These are phyloP conservation scores for Brenthis hecate DNA, from an alignment of 2,888 invertebrate species.

Conservation along the genomic window DNA sequence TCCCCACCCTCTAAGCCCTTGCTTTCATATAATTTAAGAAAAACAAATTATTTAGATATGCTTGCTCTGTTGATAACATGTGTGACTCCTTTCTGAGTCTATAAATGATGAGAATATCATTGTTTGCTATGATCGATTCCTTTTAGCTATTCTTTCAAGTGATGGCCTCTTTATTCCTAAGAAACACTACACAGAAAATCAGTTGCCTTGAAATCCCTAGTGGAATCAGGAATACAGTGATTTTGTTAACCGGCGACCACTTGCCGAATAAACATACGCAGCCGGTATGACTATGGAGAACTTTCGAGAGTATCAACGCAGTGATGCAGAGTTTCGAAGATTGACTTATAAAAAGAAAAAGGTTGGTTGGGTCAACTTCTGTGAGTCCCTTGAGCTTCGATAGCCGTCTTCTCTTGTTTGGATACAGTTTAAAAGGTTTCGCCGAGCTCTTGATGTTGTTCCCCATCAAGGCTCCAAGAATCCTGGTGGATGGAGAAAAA, in stretches of 20 bases:
- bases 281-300: constrained; percentile 21
- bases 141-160: not conserved
- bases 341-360: constrained; percentile 27
- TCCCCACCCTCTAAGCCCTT: not conserved
- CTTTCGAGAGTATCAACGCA: constrained; percentile 22
- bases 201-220: constrained; percentile 27
- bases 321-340: constrained; percentile 21
- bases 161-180: constrained; percentile 17
- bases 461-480: too few relatives aligned
- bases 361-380: constrained; percentile 30
- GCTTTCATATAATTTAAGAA: not conserved
- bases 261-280: constrained; percentile 20
- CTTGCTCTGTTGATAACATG: not conserved
- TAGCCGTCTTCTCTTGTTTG: constrained; percentile 18
- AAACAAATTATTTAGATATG: not conserved
- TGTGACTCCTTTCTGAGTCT: not conserved
- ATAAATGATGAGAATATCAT: not conserved
- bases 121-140: not conserved
- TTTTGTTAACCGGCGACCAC: constrained; percentile 4
- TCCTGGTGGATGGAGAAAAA: too few relatives aligned
- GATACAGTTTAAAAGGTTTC: too few relatives aligned
- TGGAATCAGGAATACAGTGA: constrained; percentile 33
- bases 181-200: constrained; percentile 3
- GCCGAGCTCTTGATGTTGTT: too few relatives aligned
- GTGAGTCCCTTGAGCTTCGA: constrained; percentile 28